Evolutionary conservation across 2,797 vertebrate species (phyloP).

Genomic region (Cirrhinus molitorella): DNA sequence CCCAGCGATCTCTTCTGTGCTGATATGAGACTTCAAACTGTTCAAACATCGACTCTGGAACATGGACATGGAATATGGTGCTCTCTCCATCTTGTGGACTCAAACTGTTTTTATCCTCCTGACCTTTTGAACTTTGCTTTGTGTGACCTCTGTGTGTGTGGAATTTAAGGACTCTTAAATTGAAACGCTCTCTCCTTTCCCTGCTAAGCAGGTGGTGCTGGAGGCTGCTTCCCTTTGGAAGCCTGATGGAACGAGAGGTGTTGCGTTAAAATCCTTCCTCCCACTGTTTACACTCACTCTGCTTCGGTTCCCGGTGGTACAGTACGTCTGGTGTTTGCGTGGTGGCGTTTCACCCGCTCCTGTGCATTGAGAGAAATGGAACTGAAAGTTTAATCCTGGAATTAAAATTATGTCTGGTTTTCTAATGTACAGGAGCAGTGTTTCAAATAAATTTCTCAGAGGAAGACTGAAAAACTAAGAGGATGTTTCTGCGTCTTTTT

Average conservation of each 20-base stretch:
- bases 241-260: slow-evolving; percentile 61
- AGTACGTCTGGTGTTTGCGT: slow-evolving; percentile 28
- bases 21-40: slow-evolving; percentile 32
- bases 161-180: slow-evolving; percentile 68
- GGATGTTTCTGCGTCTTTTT: slow-evolving; percentile 35
- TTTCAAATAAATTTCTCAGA: slow-evolving; percentile 65
- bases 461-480: slow-evolving; percentile 51
- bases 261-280: slow-evolving; percentile 51
- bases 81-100: slow-evolving; percentile 54
- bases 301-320: slow-evolving; percentile 37
- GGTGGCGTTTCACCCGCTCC: slow-evolving; percentile 39
- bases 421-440: slow-evolving; percentile 56
- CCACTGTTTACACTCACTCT: slow-evolving; percentile 60
- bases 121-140: slow-evolving; percentile 46
- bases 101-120: slow-evolving; percentile 59
- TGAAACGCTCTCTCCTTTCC: slow-evolving; percentile 63
- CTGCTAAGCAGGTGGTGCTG: slow-evolving; percentile 71
- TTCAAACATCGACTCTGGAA: slow-evolving; percentile 38
- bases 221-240: slow-evolving; percentile 70
- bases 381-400: slow-evolving; percentile 58
- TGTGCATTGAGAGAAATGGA: slow-evolving; percentile 49
- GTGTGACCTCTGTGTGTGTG: slow-evolving; percentile 55
- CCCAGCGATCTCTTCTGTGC: slow-evolving; percentile 17
- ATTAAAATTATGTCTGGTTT: slow-evolving; percentile 56
- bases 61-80: slow-evolving; percentile 56